Evolutionary conservation across 2,113 vertebrate species (phyloP).

Genomic region (Ivindomyrus marchei): DNA sequence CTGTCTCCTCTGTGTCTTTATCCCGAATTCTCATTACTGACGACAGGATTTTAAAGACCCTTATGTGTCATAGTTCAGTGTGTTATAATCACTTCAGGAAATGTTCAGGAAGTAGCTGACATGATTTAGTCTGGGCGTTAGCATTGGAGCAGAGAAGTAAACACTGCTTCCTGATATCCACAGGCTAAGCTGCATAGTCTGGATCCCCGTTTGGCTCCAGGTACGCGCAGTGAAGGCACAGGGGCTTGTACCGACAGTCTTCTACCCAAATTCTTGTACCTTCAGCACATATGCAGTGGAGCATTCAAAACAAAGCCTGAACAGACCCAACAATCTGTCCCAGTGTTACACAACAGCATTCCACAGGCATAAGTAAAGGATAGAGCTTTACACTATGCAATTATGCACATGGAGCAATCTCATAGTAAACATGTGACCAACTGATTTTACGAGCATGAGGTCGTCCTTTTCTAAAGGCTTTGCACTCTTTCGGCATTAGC

Average conservation of each 20-base stretch:
- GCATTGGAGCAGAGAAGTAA: not conserved
- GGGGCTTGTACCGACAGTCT: not conserved
- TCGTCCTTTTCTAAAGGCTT: not conserved
- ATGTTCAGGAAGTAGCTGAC: constrained; percentile 1
- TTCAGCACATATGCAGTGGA: constrained; percentile 3
- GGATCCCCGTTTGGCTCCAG: not conserved
- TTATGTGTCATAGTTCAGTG: constrained; percentile 11
- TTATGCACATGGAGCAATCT: not conserved
- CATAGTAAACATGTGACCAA: not conserved
- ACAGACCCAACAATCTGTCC: not conserved
- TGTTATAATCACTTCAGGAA: constrained; percentile 17
- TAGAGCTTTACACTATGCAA: not conserved
- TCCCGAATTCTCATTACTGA: not conserved
- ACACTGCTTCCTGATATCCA: not conserved
- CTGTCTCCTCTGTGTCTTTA: not conserved
- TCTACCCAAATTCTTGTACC: not conserved
- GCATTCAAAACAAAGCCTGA: not conserved
- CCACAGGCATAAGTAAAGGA: not conserved
- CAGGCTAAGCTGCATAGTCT: not conserved
- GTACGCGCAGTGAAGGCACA: not conserved
- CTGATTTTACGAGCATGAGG: constrained; percentile 1
- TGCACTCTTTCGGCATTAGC: not conserved
- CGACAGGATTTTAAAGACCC: not conserved
- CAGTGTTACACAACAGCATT: not conserved
- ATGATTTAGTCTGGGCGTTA: constrained; percentile 3